A percentile compares a stretch with the other conserved stretches of the same genome.
phyloP scores from a whole-genome alignment of 2,797 vertebrate genomes.

The Enteromius trimaculatus region DNA sequence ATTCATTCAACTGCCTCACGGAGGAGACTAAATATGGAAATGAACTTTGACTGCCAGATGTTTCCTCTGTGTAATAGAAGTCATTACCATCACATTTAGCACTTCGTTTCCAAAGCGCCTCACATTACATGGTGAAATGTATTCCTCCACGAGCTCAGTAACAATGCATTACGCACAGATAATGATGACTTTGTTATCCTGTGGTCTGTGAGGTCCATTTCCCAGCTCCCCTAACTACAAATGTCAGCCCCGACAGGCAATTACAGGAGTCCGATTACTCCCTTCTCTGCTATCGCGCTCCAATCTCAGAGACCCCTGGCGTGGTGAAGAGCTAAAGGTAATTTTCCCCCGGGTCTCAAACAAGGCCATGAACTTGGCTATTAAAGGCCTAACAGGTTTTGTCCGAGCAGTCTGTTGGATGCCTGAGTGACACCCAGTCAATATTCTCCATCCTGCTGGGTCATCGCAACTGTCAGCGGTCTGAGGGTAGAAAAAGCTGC shows the following conservation, averaged over 20 bases:
- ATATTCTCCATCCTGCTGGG: conserved; percentile 54
- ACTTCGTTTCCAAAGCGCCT: conserved; percentile 35
- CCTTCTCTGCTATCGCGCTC: conserved; percentile 55
- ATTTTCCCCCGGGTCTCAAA: conserved; percentile 56
- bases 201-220: conserved; percentile 58
- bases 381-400: conserved; percentile 60
- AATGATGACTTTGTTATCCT: conserved; percentile 65
- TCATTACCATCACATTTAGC: conserved; percentile 56
- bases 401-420: conserved; percentile 41
- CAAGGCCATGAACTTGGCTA: conserved; percentile 58
- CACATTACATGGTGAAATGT: conserved; percentile 52
- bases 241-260: conserved; percentile 63
- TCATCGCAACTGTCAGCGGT: conserved; percentile 48
- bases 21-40: conserved; percentile 54
- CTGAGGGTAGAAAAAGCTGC: conserved; percentile 44
- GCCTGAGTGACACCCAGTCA: conserved; percentile 57
- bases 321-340: conserved; percentile 59
- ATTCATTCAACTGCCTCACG: conserved; percentile 48
- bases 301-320: conserved; percentile 55
- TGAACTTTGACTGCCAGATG: conserved; percentile 59
- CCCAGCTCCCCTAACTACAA: conserved; percentile 60
- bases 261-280: conserved; percentile 63
- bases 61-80: conserved; percentile 54
- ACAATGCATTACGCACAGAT: conserved; percentile 56
- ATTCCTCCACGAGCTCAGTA: conserved; percentile 45